These are phyloP conservation scores for Xiphophorus maculatus DNA, from an alignment of 2,113 vertebrate species.

Conservation along the genomic window DNA sequence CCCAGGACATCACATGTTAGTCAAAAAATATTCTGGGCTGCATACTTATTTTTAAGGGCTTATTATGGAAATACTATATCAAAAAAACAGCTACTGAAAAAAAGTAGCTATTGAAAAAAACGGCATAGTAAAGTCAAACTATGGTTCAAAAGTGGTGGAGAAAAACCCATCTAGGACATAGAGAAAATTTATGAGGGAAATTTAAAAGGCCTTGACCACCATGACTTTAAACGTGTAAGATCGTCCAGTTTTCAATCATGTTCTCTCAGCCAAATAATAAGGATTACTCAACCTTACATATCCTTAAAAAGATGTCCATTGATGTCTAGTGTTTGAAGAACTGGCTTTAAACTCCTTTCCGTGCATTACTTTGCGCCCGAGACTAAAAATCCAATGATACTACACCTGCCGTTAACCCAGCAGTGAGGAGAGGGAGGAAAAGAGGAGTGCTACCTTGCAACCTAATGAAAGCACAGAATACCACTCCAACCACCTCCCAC, in stretches of 20 bases:
- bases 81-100: neutral
- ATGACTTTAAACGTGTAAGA: neutral
- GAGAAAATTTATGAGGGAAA: neutral
- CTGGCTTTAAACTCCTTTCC: neutral
- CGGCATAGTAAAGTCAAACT: neutral
- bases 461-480: slow-evolving; percentile 72
- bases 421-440: neutral
- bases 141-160: neutral
- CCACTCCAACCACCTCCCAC: slow-evolving; percentile 48
- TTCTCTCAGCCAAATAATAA: neutral
- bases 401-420: slow-evolving; percentile 44
- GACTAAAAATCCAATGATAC: slow-evolving; percentile 31
- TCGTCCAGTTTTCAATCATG: too few species aligned
- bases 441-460: slow-evolving; percentile 55
- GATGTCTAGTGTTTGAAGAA: neutral
- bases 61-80: too few species aligned
- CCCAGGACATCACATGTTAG: neutral
- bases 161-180: neutral
- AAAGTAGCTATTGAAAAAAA: neutral
- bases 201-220: neutral
- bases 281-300: neutral
- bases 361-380: neutral
- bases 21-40: too few species aligned
- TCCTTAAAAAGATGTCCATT: neutral
- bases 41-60: too few species aligned